A percentile compares a stretch with the other conserved stretches of the same genome.
These are phyloP conservation scores for Cyclura pinguis DNA, from an alignment of 2,797 vertebrate species.

Conservation along the genomic window DNA sequence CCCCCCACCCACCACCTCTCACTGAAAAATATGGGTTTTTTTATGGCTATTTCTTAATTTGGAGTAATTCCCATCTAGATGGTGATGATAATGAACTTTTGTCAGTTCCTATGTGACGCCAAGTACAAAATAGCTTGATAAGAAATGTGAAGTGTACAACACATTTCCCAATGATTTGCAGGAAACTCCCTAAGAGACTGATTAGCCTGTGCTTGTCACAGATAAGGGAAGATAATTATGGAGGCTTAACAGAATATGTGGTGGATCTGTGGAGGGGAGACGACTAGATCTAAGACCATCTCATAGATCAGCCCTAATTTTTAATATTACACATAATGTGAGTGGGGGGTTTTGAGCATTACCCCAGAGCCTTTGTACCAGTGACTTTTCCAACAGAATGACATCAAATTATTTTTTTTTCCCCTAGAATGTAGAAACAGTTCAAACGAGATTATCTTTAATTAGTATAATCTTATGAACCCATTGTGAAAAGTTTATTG, in stretches of 20 bases:
- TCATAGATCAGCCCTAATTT: conserved; percentile 82
- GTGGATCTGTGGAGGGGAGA: conserved; percentile 86
- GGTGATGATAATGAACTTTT: conserved; percentile 84
- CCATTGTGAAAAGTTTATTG: conserved; percentile 82
- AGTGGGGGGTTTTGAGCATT: conserved; percentile 62
- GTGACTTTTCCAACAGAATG: conserved; percentile 81
- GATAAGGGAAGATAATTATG: conserved; percentile 94
- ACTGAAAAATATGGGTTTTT: not conserved
- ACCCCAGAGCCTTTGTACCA: conserved; percentile 74
- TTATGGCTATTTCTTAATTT: conserved; percentile 82
- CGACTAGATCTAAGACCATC: conserved; percentile 84
- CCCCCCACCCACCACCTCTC: conserved; percentile 6
- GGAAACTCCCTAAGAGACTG: conserved; percentile 99
- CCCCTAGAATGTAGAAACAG: conserved; percentile 79
- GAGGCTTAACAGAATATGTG: conserved; percentile 89
- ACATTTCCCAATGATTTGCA: conserved; percentile 80
- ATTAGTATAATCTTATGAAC: conserved; percentile 84
- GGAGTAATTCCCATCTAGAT: conserved; percentile 79
- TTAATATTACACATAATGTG: conserved; percentile 82
- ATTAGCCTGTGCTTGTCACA: conserved; percentile 97
- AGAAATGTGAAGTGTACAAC: conserved; percentile 79
- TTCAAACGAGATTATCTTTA: conserved; percentile 85
- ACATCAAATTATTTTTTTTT: conserved; percentile 78
- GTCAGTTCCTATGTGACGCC: conserved; percentile 79
- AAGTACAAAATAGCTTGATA: conserved; percentile 84